Conservation (phyloP, 2,113 vertebrate species). For the Epinephelus cyanopodus region DNA sequence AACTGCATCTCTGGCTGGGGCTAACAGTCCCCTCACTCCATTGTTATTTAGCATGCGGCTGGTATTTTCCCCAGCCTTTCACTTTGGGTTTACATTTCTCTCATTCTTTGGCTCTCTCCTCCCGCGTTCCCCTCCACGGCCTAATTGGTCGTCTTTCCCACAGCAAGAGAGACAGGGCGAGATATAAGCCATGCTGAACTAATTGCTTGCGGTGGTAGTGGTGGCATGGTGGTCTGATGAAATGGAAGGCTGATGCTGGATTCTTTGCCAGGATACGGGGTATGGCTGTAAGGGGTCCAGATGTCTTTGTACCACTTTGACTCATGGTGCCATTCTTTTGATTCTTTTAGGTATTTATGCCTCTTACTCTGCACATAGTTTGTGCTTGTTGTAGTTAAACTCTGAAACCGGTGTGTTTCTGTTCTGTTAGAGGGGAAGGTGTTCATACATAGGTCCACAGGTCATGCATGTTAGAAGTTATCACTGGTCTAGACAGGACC, state of each 20-base stretch:
- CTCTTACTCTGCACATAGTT: neutral
- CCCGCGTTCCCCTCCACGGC: conserved; percentile 43
- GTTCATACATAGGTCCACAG: neutral
- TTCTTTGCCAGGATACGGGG: conserved; percentile 40
- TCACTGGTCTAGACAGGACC: conserved; percentile 31
- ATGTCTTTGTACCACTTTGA: conserved; percentile 37
- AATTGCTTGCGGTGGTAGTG: conserved; percentile 66
- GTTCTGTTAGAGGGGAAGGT: neutral
- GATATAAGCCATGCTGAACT: conserved; percentile 69
- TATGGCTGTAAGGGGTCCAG: conserved; percentile 33
- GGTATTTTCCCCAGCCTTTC: conserved; percentile 65
- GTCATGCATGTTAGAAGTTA: conserved; percentile 20
- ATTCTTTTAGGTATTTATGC: neutral
- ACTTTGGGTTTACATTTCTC: conserved; percentile 81
- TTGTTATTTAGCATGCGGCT: conserved; percentile 60
- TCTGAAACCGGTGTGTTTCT: neutral
- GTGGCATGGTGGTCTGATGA: conserved; percentile 67
- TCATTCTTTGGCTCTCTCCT: conserved; percentile 76
- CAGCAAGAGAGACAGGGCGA: conserved; percentile 54
- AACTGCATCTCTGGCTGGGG: conserved; percentile 54
- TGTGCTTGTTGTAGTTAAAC: too few species aligned
- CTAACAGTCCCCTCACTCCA: conserved; percentile 42
- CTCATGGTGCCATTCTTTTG: conserved; percentile 13
- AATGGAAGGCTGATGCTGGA: conserved; percentile 54
- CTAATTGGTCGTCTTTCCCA: conserved; percentile 71